These are phyloP conservation scores for Heteromurus nitidus DNA, from an alignment of 2,888 invertebrate species.

Conservation along the genomic window DNA sequence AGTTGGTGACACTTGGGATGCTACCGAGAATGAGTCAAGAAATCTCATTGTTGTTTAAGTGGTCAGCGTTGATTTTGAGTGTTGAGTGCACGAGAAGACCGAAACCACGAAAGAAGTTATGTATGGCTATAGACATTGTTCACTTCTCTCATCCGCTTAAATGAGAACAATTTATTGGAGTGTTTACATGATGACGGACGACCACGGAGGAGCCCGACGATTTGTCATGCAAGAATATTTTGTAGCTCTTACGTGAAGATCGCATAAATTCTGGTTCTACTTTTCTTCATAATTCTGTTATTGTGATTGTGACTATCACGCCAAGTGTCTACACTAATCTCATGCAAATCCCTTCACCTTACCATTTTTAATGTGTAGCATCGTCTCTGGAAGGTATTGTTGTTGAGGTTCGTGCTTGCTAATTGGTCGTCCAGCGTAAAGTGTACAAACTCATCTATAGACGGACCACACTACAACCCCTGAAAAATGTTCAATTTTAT, in stretches of 20 bases:
- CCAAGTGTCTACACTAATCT: conserved; percentile 8
- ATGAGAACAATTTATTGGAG: background rate
- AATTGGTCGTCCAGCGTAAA: conserved; percentile 3
- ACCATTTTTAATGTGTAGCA: background rate
- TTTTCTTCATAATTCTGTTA: background rate
- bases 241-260: no score
- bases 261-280: background rate
- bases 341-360: conserved; percentile 14
- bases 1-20: no score
- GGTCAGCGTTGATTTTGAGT: background rate
- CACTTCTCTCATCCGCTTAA: background rate
- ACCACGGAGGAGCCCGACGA: background rate
- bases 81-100: background rate
- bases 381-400: background rate
- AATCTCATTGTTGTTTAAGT: background rate
- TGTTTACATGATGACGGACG: conserved; percentile 4
- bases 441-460: background rate
- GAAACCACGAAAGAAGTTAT: background rate
- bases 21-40: background rate
- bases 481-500: background rate
- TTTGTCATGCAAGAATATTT: background rate
- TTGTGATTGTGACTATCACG: background rate
- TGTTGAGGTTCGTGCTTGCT: conserved; percentile 1
- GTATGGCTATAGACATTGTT: no score
- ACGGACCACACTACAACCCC: background rate